Evolutionary conservation across 2,888 invertebrate genomes (phyloP).

Genomic region (Brachyptera risi): DNA sequence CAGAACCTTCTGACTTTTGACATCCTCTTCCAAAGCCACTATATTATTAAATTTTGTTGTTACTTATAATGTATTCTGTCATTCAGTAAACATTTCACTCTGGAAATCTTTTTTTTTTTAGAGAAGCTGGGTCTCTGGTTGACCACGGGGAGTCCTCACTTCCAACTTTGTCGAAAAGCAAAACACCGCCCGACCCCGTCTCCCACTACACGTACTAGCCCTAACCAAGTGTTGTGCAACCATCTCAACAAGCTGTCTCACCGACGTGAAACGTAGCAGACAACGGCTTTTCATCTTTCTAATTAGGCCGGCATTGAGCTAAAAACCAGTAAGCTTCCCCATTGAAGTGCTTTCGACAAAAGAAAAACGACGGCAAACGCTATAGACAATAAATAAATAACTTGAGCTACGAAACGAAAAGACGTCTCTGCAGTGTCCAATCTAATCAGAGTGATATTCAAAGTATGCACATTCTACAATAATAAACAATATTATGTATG

Average conservation of each 20-base stretch:
- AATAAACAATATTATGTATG: too few species aligned
- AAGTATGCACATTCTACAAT: too few species aligned
- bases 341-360: background rate
- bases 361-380: background rate
- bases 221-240: background rate
- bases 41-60: background rate
- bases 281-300: constrained; percentile 1
- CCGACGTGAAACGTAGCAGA: background rate
- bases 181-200: background rate
- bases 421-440: background rate
- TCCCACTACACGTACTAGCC: background rate
- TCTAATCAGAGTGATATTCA: background rate
- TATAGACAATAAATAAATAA: background rate
- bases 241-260: constrained; percentile 2
- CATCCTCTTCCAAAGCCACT: too few species aligned
- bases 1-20: background rate
- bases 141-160: background rate
- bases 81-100: too few species aligned
- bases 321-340: background rate
- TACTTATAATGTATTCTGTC: too few species aligned
- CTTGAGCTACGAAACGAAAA: background rate
- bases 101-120: too few species aligned
- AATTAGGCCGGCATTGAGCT: background rate
- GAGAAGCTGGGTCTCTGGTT: background rate
- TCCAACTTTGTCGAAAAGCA: background rate